Evolutionary conservation across 1,140 invertebrate species (phyloP).

Genomic region (Camponotus pennsylvanicus): DNA sequence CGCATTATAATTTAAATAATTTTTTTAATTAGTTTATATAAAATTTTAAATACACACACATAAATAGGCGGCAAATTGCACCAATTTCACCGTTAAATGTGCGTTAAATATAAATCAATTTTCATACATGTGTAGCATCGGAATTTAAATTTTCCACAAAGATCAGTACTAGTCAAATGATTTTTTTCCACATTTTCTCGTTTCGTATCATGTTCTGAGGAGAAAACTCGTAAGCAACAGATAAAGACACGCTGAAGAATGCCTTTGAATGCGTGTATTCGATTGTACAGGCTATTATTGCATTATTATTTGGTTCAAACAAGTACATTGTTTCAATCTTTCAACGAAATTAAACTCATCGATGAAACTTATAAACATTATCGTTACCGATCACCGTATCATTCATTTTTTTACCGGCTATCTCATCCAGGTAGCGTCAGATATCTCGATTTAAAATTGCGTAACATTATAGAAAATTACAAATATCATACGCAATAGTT

Average conservation of each 20-base stretch:
- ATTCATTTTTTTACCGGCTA: constrained; percentile 14
- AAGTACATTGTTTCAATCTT: constrained; percentile 42
- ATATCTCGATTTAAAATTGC: background rate
- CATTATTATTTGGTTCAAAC: background rate
- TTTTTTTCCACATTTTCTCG: background rate
- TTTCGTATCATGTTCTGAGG: background rate
- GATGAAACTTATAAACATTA: background rate
- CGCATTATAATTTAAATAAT: no score
- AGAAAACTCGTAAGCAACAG: constrained; percentile 22
- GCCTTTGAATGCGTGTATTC: constrained; percentile 2
- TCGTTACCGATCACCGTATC: constrained; percentile 24
- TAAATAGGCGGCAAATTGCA: no score
- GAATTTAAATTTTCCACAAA: background rate
- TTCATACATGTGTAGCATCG: background rate
- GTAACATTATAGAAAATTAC: background rate
- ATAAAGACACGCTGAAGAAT: constrained; percentile 23
- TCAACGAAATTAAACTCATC: constrained; percentile 9
- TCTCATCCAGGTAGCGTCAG: background rate
- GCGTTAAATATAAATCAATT: background rate
- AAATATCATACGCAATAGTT: background rate
- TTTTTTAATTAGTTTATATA: no score
- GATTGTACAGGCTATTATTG: background rate
- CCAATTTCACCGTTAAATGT: background rate
- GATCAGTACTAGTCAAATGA: background rate
- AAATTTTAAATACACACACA: no score